phyloP scores from a whole-genome alignment of 2,888 invertebrate species.

The Leptura quadrifasciata region DNA sequence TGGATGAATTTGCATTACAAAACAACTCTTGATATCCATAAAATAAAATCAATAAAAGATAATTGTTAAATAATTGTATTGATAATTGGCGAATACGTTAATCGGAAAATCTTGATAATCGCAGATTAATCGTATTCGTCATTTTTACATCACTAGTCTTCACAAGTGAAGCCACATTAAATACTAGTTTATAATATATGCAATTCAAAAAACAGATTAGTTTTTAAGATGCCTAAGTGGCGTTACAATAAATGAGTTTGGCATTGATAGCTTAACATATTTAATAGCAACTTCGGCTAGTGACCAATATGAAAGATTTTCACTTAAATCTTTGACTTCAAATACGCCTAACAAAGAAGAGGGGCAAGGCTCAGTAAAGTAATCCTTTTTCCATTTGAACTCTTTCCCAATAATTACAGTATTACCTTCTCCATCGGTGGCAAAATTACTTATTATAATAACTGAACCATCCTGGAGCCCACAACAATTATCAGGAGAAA shows the following conservation, averaged over 20 bases:
- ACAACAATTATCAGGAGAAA: constrained; percentile 21
- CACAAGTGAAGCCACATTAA: too few species aligned
- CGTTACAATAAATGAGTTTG: neutral
- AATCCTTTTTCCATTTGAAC: neutral
- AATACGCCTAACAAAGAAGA: neutral
- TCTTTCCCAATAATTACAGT: constrained; percentile 16
- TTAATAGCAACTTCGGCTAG: neutral
- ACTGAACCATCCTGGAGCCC: constrained; percentile 4
- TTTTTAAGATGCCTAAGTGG: constrained; percentile 11
- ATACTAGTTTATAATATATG: too few species aligned
- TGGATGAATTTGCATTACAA: too few species aligned
- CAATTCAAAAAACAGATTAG: too few species aligned
- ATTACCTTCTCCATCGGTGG: constrained; percentile 5
- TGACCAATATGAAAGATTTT: constrained; percentile 1
- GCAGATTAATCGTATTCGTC: too few species aligned
- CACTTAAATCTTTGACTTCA: neutral
- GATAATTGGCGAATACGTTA: too few species aligned
- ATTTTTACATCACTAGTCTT: too few species aligned
- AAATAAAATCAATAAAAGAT: too few species aligned
- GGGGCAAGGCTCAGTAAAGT: constrained; percentile 5
- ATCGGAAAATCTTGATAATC: too few species aligned
- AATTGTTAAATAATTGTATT: too few species aligned
- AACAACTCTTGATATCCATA: too few species aligned
- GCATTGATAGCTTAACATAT: constrained; percentile 5
- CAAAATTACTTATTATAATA: constrained; percentile 16